Evolutionary conservation across 2,797 vertebrate genomes (phyloP), one percentile per base, ranked within the genome.

Genomic region (Lithobates sylvaticus): DNA sequence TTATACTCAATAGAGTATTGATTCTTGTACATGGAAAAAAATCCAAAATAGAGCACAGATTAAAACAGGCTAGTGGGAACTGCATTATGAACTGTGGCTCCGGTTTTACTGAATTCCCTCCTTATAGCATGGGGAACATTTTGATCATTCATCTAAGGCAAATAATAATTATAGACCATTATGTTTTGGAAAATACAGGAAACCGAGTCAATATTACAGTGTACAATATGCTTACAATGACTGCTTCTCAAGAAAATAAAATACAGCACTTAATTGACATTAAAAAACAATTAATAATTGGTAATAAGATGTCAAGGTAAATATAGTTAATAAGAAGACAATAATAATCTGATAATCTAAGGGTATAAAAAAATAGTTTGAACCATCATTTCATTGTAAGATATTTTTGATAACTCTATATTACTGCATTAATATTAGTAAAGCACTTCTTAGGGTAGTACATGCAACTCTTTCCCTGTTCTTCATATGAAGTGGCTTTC

Each of bases 1-100:
- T 82, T 76, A 81, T 81, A 86, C 72, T 81, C 84, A 86, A 81
- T 86, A 82, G 78, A 71, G 73, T 86, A 83, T 83, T 86, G 85
- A 86, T 86, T 76, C 81, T 86, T 81, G 34, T 77, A 83, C 65
- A 72, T 78, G 64, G 85, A 72, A 81, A 86, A 61, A 76, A 86
- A 70, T 86, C 23, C 68, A 64, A 58, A 77, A 77, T 73, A 86
- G 50, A 83, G 50, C 18, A 50, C 34, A 81, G 74, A 83, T 86
- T 82, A 81, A 86, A 81, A 86, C 21, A 58, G 78, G 61, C 78
- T 81, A 76, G 70, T 58, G 78, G 78, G 64, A 76, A 86, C 73
- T 27, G 26, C 12, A 36, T 76, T 71, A 58, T 76, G 21, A 76
- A 81, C 65, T 78, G 23, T 13, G 58, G 42, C 9, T 36, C 54